A percentile compares a stretch with the other conserved stretches of the same genome.
phyloP scores from a whole-genome alignment of 2,888 invertebrate genomes.

The Volucella bombylans region DNA sequence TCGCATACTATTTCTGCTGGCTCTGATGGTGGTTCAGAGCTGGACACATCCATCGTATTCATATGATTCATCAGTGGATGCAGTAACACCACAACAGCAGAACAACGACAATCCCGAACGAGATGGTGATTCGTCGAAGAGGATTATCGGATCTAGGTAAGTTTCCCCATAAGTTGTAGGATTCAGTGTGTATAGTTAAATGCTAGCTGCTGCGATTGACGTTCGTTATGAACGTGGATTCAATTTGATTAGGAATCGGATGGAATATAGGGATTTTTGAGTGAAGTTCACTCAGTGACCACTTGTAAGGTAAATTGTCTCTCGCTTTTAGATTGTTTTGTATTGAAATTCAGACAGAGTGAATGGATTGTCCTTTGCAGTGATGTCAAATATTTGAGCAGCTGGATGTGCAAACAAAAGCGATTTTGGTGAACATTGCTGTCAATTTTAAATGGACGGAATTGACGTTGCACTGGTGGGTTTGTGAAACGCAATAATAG shows the following conservation, averaged over 20 bases:
- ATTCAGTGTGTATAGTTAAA: neutral
- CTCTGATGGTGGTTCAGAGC: conserved; percentile 71
- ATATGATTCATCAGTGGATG: conserved; percentile 61
- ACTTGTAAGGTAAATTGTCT: neutral
- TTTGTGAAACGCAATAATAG: neutral
- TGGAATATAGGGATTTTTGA: too few species aligned
- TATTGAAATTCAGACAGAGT: neutral
- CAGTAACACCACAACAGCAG: conserved; percentile 41
- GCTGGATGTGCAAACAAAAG: conserved; percentile 9
- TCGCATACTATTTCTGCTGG: conserved; percentile 62
- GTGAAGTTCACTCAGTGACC: too few species aligned
- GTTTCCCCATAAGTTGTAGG: conserved; percentile 26
- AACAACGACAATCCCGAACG: conserved; percentile 74
- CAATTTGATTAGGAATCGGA: too few species aligned
- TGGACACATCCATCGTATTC: conserved; percentile 67
- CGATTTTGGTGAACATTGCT: neutral
- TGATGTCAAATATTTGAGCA: conserved; percentile 19
- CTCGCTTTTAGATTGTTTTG: neutral
- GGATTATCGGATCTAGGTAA: conserved; percentile 86
- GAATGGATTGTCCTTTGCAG: neutral
- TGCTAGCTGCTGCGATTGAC: conserved; percentile 30
- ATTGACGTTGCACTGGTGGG: neutral
- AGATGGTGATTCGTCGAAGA: conserved; percentile 84
- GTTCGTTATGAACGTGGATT: conserved; percentile 31
- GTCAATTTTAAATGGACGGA: neutral